Percentiles rank a stretch among this genome's conserved stretches.
These are phyloP conservation scores for Loxodonta africana DNA, from an alignment of 2,113 vertebrate species.

Conservation along the genomic window DNA sequence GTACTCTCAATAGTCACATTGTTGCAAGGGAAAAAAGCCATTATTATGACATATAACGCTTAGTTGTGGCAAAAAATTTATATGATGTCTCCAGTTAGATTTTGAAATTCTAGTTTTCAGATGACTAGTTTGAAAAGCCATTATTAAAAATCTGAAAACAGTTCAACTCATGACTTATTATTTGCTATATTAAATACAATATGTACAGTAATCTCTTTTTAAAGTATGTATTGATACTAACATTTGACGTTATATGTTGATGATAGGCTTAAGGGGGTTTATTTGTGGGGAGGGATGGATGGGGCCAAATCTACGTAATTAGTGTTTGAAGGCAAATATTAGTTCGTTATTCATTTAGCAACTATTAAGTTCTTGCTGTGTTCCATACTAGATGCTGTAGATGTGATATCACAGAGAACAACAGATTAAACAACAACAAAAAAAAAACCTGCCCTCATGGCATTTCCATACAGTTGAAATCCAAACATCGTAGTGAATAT, in stretches of 20 bases:
- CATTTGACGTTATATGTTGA: not conserved
- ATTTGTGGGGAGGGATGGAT: constrained; percentile 31
- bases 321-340: constrained; percentile 16
- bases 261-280: constrained; percentile 2
- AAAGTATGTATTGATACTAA: not conserved
- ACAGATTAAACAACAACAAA: not conserved
- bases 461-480: not conserved
- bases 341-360: not conserved
- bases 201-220: not conserved
- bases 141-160: constrained; percentile 31
- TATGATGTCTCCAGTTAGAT: not conserved
- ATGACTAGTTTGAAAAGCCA: not conserved
- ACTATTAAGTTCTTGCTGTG: not conserved
- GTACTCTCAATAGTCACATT: constrained; percentile 67
- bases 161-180: not conserved
- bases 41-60: not conserved
- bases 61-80: not conserved
- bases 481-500: not conserved
- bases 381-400: not conserved
- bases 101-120: constrained; percentile 47
- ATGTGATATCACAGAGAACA: not conserved
- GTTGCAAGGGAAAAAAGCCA: not conserved
- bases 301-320: not conserved
- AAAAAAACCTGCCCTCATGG: not conserved
- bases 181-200: not conserved